phyloP scores from a whole-genome alignment of 2,888 invertebrate species.

The Apamea sordens region DNA sequence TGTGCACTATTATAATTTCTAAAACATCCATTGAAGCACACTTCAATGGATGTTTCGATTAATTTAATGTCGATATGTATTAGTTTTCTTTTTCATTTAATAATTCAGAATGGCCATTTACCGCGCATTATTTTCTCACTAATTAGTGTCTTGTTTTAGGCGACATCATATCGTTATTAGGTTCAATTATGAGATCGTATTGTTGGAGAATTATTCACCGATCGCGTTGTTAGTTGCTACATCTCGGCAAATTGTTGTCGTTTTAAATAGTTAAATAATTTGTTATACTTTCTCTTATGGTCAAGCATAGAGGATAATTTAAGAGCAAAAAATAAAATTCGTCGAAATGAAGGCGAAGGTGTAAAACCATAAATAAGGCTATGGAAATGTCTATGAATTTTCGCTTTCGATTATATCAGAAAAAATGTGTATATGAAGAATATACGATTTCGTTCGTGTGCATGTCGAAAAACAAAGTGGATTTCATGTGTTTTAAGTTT shows the following conservation, averaged over 20 bases:
- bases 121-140: constrained; percentile 22
- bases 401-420: background rate
- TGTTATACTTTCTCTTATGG: constrained; percentile 14
- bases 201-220: constrained; percentile 33
- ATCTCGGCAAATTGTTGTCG: constrained; percentile 8
- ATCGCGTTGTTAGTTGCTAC: constrained; percentile 19
- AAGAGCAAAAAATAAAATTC: background rate
- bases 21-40: too few species aligned
- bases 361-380: background rate
- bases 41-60: constrained; percentile 17
- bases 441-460: too few species aligned
- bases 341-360: background rate
- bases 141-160: constrained; percentile 50
- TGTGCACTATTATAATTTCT: too few species aligned
- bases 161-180: constrained; percentile 40
- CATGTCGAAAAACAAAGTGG: too few species aligned
- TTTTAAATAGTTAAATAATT: constrained; percentile 16
- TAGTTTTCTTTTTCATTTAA: constrained; percentile 34
- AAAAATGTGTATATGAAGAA: background rate
- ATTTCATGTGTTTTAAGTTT: too few species aligned
- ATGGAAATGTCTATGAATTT: background rate
- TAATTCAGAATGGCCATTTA: constrained; percentile 29
- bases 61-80: constrained; percentile 12
- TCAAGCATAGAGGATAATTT: background rate
- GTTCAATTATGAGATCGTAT: constrained; percentile 45